phyloP scores from a whole-genome alignment of 2,113 vertebrate genomes.

The Pseudois nayaur region DNA sequence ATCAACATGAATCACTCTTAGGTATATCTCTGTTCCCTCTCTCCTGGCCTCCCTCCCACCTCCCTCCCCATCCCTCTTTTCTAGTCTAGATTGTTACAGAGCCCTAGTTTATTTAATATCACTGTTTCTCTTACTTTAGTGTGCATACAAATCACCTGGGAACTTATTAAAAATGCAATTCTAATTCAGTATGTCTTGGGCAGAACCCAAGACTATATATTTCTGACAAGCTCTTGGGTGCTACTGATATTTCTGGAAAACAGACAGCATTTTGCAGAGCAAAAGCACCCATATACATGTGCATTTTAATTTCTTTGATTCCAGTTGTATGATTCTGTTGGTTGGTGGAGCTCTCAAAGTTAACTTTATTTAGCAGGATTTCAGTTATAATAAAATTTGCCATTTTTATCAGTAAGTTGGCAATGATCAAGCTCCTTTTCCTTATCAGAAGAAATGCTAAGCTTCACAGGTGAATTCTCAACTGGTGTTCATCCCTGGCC shows the following conservation, averaged over 20 bases:
- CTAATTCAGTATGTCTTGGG: neutral
- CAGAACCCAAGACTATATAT: neutral
- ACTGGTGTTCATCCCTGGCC: neutral
- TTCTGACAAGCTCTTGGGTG: neutral
- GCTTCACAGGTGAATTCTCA: neutral
- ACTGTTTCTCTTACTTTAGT: neutral
- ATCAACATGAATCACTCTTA: neutral
- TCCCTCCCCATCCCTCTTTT: neutral
- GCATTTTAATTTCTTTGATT: neutral
- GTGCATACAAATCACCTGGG: neutral
- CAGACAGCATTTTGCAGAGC: neutral
- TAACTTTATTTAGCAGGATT: constrained; percentile 19
- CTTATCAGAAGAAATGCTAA: neutral
- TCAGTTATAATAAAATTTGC: neutral
- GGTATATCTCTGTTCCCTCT: neutral
- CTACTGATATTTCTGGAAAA: neutral
- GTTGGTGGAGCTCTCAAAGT: neutral
- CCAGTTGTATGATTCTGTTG: neutral
- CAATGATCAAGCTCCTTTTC: neutral
- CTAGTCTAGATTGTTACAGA: neutral
- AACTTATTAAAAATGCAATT: neutral
- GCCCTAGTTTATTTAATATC: neutral
- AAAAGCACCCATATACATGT: neutral
- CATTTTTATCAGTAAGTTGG: neutral
- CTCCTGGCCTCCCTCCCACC: neutral